These are phyloP conservation scores for Furnarius figulus DNA, from an alignment of 2,113 vertebrate genomes.

Conservation along the genomic window DNA sequence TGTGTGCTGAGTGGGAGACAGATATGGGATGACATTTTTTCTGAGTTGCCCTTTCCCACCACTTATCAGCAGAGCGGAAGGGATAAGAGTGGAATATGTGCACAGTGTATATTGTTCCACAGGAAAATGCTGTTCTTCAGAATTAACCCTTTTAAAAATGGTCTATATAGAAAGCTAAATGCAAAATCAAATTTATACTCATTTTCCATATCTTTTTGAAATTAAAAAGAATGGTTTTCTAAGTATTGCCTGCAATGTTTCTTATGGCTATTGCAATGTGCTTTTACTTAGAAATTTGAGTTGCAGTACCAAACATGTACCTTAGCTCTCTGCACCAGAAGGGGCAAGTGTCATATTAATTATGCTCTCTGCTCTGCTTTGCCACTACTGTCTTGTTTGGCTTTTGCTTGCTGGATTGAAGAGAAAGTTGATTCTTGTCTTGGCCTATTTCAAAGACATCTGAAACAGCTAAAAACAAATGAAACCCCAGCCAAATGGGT, in stretches of 20 bases:
- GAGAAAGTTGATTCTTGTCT: neutral
- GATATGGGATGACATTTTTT: slow-evolving; percentile 55
- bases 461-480: neutral
- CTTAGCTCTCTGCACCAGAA: neutral
- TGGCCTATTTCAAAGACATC: slow-evolving; percentile 20
- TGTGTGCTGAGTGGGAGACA: slow-evolving; percentile 55
- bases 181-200: neutral
- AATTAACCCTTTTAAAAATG: neutral
- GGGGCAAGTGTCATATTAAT: slow-evolving; percentile 12
- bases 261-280: neutral
- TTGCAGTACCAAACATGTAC: neutral
- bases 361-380: slow-evolving; percentile 7
- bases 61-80: slow-evolving; percentile 38
- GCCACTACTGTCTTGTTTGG: neutral
- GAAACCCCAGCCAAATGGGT: neutral
- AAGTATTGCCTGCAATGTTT: neutral
- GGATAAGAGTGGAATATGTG: neutral
- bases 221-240: neutral
- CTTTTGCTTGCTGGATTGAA: slow-evolving; percentile 13
- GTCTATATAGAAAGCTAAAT: neutral
- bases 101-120: neutral
- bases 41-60: slow-evolving; percentile 68
- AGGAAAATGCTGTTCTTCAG: neutral
- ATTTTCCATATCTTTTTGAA: neutral
- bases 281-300: neutral